phyloP scores from a whole-genome alignment of 2,113 vertebrate genomes.

The Eurypyga helias region DNA sequence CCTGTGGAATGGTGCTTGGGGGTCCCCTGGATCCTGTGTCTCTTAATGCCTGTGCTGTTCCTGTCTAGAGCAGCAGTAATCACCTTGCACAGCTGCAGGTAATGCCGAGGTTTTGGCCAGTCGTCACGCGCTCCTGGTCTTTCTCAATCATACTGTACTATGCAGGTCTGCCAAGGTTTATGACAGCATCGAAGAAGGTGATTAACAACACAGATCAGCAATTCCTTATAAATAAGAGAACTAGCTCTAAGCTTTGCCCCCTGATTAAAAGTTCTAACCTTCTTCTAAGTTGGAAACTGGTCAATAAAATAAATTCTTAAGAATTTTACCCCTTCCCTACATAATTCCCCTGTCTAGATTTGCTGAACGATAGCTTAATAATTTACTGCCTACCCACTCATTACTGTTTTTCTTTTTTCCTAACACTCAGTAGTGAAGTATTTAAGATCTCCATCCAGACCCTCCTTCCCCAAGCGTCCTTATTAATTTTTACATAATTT shows the following conservation, averaged over 20 bases:
- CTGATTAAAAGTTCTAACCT: not conserved
- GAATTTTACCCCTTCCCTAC: not conserved
- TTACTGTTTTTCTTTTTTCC: not conserved
- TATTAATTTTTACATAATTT: not conserved
- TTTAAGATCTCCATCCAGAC: not conserved
- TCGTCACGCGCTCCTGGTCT: not conserved
- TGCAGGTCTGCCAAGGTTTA: not conserved
- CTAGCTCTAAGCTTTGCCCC: not conserved
- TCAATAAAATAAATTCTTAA: not conserved
- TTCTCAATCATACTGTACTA: not conserved
- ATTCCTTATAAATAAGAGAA: not conserved
- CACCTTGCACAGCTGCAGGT: not conserved
- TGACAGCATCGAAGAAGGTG: not conserved
- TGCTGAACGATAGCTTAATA: not conserved
- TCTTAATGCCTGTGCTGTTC: not conserved
- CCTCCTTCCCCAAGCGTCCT: not conserved
- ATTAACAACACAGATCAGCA: not conserved
- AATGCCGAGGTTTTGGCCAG: not conserved
- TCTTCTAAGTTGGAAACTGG: not conserved
- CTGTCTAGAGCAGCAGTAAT: not conserved
- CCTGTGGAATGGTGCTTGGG: fast-evolving
- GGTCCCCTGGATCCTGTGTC: not conserved
- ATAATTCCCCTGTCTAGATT: slow-evolving; percentile 6
- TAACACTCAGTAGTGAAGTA: not conserved
- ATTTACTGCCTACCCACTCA: not conserved